Conservation (phyloP, 2,113 vertebrate genomes). For the Morone chrysops region DNA sequence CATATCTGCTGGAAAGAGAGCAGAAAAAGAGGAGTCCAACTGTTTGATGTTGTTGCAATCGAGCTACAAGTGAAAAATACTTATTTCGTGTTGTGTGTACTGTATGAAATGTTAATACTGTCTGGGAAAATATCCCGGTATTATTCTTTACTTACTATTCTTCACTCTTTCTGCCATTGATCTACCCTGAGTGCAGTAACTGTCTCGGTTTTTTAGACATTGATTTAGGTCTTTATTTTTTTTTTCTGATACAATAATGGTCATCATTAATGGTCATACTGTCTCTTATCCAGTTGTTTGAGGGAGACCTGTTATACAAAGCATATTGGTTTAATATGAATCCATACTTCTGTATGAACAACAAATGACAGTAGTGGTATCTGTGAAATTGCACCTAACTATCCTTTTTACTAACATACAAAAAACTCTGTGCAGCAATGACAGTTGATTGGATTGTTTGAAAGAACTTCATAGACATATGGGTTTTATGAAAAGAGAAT, state of each 20-base stretch:
- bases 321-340: neutral
- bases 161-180: neutral
- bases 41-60: neutral
- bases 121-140: constrained; percentile 16
- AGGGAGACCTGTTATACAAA: neutral
- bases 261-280: neutral
- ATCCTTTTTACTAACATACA: too few species aligned
- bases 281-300: neutral
- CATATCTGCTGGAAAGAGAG: neutral
- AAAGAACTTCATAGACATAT: neutral
- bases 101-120: neutral
- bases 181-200: too few species aligned
- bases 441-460: neutral
- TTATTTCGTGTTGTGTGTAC: neutral
- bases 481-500: neutral
- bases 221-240: neutral
- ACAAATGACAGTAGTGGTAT: neutral
- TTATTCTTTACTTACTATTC: neutral
- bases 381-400: neutral
- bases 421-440: neutral
- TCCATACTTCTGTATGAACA: neutral
- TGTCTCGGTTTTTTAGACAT: neutral
- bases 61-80: constrained; percentile 8
- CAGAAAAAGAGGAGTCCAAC: neutral
- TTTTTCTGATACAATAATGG: neutral